A percentile compares a stretch with the other conserved stretches of the same genome.
These are phyloP conservation scores for Trachelus stipa DNA, from an alignment of 2,888 invertebrate genomes.

Conservation along the genomic window DNA sequence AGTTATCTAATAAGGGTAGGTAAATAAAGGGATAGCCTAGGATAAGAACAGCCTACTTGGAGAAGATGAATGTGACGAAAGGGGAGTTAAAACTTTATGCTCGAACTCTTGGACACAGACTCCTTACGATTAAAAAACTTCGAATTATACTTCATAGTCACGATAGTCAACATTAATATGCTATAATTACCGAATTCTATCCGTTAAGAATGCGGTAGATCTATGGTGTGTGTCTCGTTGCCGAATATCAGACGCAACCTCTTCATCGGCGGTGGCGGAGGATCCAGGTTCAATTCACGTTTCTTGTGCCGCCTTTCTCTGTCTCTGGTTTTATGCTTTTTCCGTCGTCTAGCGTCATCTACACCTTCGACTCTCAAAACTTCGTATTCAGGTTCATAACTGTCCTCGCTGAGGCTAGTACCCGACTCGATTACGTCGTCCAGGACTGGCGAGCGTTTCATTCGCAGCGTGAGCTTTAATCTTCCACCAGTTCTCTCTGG, in stretches of 20 bases:
- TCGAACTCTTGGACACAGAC: not conserved
- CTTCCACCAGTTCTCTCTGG: slow-evolving; percentile 71
- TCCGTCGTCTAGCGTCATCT: slow-evolving; percentile 68
- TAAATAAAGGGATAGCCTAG: not conserved
- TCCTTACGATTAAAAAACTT: not conserved
- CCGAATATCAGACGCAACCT: slow-evolving; percentile 88
- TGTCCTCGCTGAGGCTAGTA: slow-evolving; percentile 75
- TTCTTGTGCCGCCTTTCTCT: slow-evolving; percentile 74
- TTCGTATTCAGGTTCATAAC: slow-evolving; percentile 84
- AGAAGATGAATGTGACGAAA: not conserved
- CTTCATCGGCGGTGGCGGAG: slow-evolving; percentile 81
- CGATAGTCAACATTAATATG: slow-evolving; percentile 4
- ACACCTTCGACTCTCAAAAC: slow-evolving; percentile 86
- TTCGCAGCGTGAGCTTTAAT: slow-evolving; percentile 83
- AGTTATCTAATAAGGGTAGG: not conserved
- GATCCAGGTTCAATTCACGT: slow-evolving; percentile 67
- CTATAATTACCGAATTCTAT: slow-evolving; percentile 3
- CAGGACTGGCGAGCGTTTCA: slow-evolving; percentile 87
- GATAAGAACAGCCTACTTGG: too few species aligned
- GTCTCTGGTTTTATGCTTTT: slow-evolving; percentile 71
- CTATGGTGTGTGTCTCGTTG: slow-evolving; percentile 89
- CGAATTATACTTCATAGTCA: slow-evolving; percentile 1
- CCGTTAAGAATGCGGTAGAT: slow-evolving; percentile 80
- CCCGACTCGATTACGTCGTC: slow-evolving; percentile 89
- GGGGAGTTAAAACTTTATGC: not conserved